Evolutionary conservation across 2,113 vertebrate species (phyloP), one percentile per base, ranked within the genome.

Genomic region (Orycteropus afer): DNA sequence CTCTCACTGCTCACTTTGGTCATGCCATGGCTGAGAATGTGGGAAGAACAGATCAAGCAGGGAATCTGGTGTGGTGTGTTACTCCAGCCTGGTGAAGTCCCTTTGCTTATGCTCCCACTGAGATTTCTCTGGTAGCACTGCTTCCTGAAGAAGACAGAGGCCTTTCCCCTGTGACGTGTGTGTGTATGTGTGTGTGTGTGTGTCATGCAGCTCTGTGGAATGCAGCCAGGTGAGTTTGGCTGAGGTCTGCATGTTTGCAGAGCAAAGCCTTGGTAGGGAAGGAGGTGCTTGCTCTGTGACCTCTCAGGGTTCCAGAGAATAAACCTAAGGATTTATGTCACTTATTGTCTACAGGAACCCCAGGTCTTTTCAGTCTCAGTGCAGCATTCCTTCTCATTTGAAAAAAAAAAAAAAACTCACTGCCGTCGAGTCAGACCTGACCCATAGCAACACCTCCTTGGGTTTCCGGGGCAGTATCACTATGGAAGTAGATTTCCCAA

Each of bases 251-350:
- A 14, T 27, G 15, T 76, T 83, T 87, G 71, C 34, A 49, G 84
- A 78, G 53, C 2, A 1, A 67, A 34, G 34, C 13, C 59, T 27
- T 32, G 29, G 1, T 0, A 5, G 47, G 1, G 2, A 32, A 2
- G 3, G 47, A 27, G 17, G 14, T 0, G 0, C 59, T 2, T 0
- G 0, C 59, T 2, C 1, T 12, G 1, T 0, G 14, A 3, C 2
- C 6, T 83, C 32, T 47, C 42, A 4, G 59, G 57, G 22, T 32
- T 69, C 69, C 7, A 0, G 73, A 0, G 1, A 42, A 51, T 27
- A 1, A 37, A 53, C 5, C 20, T 47, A 5, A 20, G 76, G 77
- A 40, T 11, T 3, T 13, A 2, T 0, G 7, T 2, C 47, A n/a
- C 69, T 20, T 8, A 14, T 57, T 1, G 0, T 15, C 17, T 45